A percentile compares a stretch with the other conserved stretches of the same genome.
phyloP scores from a whole-genome alignment of 2,113 vertebrate species.

The Tragelaphus buxtoni region DNA sequence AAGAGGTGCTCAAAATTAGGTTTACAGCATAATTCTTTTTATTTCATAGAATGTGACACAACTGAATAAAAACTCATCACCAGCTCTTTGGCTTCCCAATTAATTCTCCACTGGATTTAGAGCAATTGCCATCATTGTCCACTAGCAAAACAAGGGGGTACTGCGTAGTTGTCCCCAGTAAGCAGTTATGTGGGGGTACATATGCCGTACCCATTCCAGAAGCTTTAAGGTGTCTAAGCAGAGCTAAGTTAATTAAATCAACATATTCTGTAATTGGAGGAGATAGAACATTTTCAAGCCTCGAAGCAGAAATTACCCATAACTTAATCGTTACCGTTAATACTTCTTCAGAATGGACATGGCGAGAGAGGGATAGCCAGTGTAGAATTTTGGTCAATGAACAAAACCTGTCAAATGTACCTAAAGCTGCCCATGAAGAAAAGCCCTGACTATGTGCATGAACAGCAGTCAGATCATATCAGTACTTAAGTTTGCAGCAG shows the following conservation, averaged over 20 bases:
- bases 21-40: neutral
- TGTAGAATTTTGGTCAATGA: neutral
- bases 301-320: neutral
- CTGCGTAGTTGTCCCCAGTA: neutral
- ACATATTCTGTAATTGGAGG: neutral
- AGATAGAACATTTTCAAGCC: neutral
- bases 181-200: neutral
- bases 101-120: neutral
- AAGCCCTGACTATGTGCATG: neutral
- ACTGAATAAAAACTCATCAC: neutral
- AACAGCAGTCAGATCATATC: neutral
- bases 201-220: neutral
- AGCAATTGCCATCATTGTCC: neutral
- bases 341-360: neutral
- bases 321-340: neutral
- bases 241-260: neutral
- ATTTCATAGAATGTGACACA: neutral
- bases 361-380: neutral
- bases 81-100: neutral
- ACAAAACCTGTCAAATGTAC: neutral
- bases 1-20: neutral
- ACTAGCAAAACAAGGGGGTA: neutral
- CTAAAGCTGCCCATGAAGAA: neutral
- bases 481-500: neutral
- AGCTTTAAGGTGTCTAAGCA: neutral